Evolutionary conservation across 2,888 invertebrate genomes (phyloP).

Genomic region (Sipha maydis): DNA sequence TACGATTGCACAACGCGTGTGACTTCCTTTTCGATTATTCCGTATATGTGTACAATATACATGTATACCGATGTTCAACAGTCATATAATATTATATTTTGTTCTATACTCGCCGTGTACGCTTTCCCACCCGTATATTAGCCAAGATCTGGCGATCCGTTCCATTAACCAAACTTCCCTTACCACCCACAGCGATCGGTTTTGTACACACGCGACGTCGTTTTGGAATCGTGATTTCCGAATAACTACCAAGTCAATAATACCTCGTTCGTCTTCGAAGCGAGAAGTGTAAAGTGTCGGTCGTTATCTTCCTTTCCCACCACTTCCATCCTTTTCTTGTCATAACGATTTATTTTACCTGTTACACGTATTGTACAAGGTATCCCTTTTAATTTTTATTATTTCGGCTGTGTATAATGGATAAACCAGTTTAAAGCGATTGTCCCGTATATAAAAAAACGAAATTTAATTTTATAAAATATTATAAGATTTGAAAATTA

Average conservation of each 20-base stretch:
- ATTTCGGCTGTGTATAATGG: background rate
- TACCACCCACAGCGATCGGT: slow-evolving; percentile 41
- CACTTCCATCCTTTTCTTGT: background rate
- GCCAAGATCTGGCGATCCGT: background rate
- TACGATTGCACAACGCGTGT: slow-evolving; percentile 38
- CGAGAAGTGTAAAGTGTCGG: background rate
- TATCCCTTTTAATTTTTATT: background rate
- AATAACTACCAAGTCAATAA: background rate
- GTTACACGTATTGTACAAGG: background rate
- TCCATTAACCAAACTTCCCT: slow-evolving; percentile 14
- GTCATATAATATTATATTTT: background rate
- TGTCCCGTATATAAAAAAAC: background rate
- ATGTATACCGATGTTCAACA: background rate
- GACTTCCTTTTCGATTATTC: slow-evolving; percentile 44
- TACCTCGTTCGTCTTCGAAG: background rate
- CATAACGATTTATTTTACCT: background rate
- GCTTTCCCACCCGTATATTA: slow-evolving; percentile 21
- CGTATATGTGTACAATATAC: background rate
- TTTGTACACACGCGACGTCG: background rate
- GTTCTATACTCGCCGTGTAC: background rate
- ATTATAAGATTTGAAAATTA: no score
- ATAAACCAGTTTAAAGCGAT: background rate
- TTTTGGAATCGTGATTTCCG: slow-evolving; percentile 3
- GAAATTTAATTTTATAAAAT: no score
- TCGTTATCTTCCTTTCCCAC: background rate